phyloP scores from a whole-genome alignment of 2,113 vertebrate genomes.

The Dolichotis patagonum region DNA sequence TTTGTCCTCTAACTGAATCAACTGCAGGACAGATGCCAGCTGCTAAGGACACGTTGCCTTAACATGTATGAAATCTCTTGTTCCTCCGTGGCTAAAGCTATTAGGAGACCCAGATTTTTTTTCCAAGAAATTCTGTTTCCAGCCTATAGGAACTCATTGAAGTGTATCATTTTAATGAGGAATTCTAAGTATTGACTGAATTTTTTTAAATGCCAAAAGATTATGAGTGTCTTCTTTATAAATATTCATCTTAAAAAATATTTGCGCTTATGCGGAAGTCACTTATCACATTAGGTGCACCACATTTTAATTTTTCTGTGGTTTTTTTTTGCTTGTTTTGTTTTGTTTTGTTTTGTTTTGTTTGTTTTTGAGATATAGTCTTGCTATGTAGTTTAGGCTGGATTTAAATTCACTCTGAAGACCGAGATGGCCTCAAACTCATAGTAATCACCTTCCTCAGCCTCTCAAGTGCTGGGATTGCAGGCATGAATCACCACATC shows the following conservation, averaged over 20 bases:
- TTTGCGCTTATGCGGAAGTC: neutral
- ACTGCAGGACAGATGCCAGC: constrained; percentile 51
- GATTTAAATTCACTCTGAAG: neutral
- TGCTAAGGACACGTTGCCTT: constrained; percentile 76
- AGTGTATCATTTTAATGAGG: neutral
- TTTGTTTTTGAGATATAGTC: neutral
- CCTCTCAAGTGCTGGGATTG: neutral
- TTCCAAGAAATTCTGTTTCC: neutral
- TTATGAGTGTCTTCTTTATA: neutral
- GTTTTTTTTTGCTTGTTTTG: too few relatives aligned
- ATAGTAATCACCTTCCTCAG: neutral
- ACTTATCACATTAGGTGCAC: neutral
- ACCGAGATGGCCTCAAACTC: neutral
- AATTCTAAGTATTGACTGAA: neutral
- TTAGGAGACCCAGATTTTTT: neutral
- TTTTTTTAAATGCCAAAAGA: neutral
- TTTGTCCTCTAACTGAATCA: constrained; percentile 66
- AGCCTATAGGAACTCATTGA: neutral
- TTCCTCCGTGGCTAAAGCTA: neutral
- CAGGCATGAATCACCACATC: neutral
- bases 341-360: too few relatives aligned
- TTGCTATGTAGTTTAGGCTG: neutral
- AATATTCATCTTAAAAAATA: constrained; percentile 23
- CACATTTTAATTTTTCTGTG: neutral
- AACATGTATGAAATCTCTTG: neutral